These are phyloP conservation scores for Grammomys dolichurus DNA, from an alignment of 2,113 vertebrate genomes.

Conservation along the genomic window DNA sequence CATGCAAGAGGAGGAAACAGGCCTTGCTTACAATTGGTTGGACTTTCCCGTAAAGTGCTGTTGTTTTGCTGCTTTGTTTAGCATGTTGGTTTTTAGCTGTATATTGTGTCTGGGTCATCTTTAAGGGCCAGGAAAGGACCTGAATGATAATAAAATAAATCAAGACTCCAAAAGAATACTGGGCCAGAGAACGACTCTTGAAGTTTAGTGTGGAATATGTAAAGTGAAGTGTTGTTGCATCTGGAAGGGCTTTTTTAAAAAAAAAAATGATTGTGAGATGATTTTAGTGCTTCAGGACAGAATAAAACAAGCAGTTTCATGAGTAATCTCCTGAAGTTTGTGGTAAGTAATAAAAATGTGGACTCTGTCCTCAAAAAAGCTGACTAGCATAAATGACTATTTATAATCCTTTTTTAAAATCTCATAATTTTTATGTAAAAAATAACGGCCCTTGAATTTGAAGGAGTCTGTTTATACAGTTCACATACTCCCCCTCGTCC, in stretches of 20 bases:
- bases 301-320: slow-evolving; percentile 58
- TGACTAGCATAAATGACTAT: slow-evolving; percentile 31
- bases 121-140: slow-evolving; percentile 11
- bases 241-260: not conserved
- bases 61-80: too few relatives aligned
- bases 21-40: slow-evolving; percentile 77
- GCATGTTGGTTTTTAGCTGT: slow-evolving; percentile 34
- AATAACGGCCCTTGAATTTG: slow-evolving; percentile 60
- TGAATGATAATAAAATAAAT: slow-evolving; percentile 20
- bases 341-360: slow-evolving; percentile 64
- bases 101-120: slow-evolving; percentile 74
- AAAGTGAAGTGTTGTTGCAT: slow-evolving; percentile 40
- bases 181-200: not conserved
- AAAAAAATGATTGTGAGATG: slow-evolving; percentile 60
- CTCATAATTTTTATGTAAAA: slow-evolving; percentile 75
- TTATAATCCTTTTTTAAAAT: slow-evolving; percentile 65
- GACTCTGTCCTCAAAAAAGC: slow-evolving; percentile 58
- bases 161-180: slow-evolving; percentile 40
- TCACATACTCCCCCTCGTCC: slow-evolving; percentile 20
- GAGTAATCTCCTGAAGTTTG: slow-evolving; percentile 65
- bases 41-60: slow-evolving; percentile 56
- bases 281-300: slow-evolving; percentile 47
- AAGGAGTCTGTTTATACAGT: slow-evolving; percentile 63
- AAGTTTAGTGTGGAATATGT: slow-evolving; percentile 47
- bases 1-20: slow-evolving; percentile 54